phyloP scores from a whole-genome alignment of 2,113 vertebrate genomes.

The Antidorcas marsupialis region DNA sequence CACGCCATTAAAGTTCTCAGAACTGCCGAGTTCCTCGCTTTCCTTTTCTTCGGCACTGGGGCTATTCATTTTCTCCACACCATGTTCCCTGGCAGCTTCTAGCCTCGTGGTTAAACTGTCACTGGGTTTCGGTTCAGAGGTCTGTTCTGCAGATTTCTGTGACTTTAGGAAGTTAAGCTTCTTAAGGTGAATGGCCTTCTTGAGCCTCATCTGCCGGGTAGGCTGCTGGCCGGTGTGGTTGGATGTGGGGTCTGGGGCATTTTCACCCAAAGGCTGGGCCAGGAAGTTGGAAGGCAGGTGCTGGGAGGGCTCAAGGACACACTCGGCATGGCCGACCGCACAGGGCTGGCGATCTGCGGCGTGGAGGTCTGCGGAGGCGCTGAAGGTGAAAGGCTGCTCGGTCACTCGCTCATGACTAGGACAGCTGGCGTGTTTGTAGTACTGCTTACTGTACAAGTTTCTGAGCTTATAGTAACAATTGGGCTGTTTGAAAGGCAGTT shows the following conservation, averaged over 20 bases:
- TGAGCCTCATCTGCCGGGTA: constrained; percentile 84
- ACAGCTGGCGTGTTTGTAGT: constrained; percentile 85
- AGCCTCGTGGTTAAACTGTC: constrained; percentile 21
- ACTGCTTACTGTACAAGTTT: constrained; percentile 93
- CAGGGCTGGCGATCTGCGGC: constrained; percentile 67
- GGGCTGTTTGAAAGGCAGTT: constrained; percentile 84
- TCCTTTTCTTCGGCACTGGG: constrained; percentile 64
- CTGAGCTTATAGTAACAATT: constrained; percentile 90
- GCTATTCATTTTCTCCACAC: not conserved
- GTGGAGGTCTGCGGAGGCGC: constrained; percentile 47
- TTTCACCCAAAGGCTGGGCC: constrained; percentile 78
- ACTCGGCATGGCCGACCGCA: constrained; percentile 72
- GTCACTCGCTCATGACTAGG: constrained; percentile 52
- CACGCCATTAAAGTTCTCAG: constrained; percentile 54
- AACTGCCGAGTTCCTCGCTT: constrained; percentile 27
- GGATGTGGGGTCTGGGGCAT: constrained; percentile 71
- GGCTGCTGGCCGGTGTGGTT: constrained; percentile 69
- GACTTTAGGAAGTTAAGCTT: constrained; percentile 93
- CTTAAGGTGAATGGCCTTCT: constrained; percentile 92
- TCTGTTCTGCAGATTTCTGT: constrained; percentile 85
- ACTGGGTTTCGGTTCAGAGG: constrained; percentile 38
- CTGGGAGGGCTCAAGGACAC: constrained; percentile 72
- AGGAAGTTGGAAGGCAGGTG: constrained; percentile 80
- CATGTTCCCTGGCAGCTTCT: constrained; percentile 56
- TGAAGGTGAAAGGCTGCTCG: constrained; percentile 78